These are phyloP conservation scores for Anguilla obscura DNA, from an alignment of 2,797 vertebrate species.

Conservation along the genomic window DNA sequence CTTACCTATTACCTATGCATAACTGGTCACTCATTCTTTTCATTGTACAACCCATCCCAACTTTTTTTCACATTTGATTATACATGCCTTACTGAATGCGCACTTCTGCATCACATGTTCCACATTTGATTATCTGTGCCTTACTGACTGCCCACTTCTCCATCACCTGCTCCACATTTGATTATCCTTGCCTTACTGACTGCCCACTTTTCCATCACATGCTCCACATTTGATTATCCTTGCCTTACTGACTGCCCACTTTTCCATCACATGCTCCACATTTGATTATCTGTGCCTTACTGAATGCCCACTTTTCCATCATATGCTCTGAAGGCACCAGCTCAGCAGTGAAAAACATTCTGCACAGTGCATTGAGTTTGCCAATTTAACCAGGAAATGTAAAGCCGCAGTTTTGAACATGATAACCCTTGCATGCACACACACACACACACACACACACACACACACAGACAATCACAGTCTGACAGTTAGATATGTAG, in stretches of 20 bases:
- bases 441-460: neutral
- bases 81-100: neutral
- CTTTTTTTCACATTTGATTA: neutral
- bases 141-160: neutral
- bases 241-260: neutral
- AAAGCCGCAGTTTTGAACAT: no score
- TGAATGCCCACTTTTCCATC: neutral
- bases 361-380: no score
- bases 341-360: neutral
- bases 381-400: no score
- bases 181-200: neutral
- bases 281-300: neutral
- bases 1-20: neutral
- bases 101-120: neutral
- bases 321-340: neutral
- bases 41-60: neutral
- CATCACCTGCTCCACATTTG: neutral
- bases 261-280: neutral
- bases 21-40: neutral
- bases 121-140: neutral
- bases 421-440: neutral
- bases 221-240: neutral
- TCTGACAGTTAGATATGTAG: neutral
- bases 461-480: slow-evolving; percentile 20
- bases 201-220: neutral